phyloP scores from a whole-genome alignment of 2,113 vertebrate species.

The Hyaena hyaena region DNA sequence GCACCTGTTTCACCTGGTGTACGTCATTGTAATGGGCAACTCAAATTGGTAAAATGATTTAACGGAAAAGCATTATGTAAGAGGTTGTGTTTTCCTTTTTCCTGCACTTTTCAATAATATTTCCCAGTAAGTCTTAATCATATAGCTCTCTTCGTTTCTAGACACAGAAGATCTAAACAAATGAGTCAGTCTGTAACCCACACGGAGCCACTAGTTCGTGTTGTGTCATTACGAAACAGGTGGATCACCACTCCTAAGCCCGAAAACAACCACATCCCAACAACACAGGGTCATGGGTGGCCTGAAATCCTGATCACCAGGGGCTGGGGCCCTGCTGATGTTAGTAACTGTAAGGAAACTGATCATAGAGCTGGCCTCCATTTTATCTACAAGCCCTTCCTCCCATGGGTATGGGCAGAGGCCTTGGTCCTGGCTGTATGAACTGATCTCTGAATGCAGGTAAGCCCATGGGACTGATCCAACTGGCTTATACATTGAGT shows the following conservation, averaged over 20 bases:
- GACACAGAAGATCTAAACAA: conserved; percentile 69
- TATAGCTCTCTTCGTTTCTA: conserved; percentile 61
- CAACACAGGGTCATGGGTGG: conserved; percentile 3
- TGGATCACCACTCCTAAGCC: conserved; percentile 27
- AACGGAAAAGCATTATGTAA: conserved; percentile 21
- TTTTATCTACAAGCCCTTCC: neutral
- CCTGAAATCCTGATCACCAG: conserved; percentile 3
- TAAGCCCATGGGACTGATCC: neutral
- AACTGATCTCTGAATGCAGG: neutral
- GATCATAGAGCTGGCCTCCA: neutral
- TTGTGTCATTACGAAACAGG: conserved; percentile 63
- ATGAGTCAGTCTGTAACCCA: conserved; percentile 71
- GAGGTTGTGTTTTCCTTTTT: conserved; percentile 31
- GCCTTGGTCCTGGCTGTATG: conserved; percentile 25
- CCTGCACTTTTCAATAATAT: conserved; percentile 35
- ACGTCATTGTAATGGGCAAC: neutral
- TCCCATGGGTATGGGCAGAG: neutral
- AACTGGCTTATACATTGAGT: neutral
- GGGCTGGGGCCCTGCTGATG: neutral
- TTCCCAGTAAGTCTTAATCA: conserved; percentile 41
- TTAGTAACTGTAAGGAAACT: neutral
- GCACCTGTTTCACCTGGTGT: neutral
- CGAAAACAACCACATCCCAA: conserved; percentile 58
- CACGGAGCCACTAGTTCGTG: conserved; percentile 46
- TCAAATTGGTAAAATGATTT: conserved; percentile 8